phyloP scores from a whole-genome alignment of 2,888 invertebrate species.

The Psococerastis gibbosa region DNA sequence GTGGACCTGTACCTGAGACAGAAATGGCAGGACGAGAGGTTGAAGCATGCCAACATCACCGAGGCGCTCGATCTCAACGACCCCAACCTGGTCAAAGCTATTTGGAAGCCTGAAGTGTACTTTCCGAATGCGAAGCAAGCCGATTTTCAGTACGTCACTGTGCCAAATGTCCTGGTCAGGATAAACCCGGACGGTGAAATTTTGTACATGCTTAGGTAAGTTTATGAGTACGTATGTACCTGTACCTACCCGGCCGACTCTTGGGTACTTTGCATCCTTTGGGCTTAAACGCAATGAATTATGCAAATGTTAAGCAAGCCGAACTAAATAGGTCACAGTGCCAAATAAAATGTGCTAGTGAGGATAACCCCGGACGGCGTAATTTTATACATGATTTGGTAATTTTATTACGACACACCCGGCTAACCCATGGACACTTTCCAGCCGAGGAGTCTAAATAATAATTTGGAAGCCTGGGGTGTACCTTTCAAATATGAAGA shows the following conservation, averaged over 20 bases:
- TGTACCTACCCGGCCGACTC: neutral
- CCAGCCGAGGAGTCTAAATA: no score
- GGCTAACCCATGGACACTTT: no score
- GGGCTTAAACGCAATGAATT: no score
- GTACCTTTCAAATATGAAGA: no score
- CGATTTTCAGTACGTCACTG: constrained; percentile 31
- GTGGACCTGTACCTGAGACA: constrained; percentile 30
- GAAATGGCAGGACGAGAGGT: constrained; percentile 29
- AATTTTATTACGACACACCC: no score
- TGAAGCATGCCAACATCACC: constrained; percentile 25
- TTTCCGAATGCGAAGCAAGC: constrained; percentile 30
- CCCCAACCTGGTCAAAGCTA: constrained; percentile 28
- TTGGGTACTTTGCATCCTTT: no score
- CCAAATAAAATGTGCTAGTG: no score
- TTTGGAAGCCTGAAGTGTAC: constrained; percentile 30
- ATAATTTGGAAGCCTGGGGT: no score
- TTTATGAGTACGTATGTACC: neutral
- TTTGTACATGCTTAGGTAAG: constrained; percentile 29
- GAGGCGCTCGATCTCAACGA: constrained; percentile 28
- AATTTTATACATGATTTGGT: no score
- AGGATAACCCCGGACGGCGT: no score
- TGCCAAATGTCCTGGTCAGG: constrained; percentile 30
- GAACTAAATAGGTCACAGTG: no score
- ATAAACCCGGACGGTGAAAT: constrained; percentile 29
- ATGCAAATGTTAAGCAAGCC: no score